Percentiles rank a stretch among this genome's conserved stretches.
Evolutionary conservation across 2,888 invertebrate species (phyloP).

Genomic region (Troides aeacus): DNA sequence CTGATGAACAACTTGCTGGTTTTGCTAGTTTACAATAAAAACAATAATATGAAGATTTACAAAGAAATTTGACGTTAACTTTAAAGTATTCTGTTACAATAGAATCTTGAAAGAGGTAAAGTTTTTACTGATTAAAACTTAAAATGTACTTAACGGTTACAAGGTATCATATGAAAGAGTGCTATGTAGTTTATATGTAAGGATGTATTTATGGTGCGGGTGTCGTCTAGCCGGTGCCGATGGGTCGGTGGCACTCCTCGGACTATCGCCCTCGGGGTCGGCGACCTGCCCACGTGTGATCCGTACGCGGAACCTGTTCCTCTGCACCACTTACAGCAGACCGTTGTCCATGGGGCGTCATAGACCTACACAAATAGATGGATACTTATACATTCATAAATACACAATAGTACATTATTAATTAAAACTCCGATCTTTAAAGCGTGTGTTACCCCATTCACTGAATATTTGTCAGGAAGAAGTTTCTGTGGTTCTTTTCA

Average conservation of each 20-base stretch:
- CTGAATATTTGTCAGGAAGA: no score
- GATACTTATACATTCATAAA: not conserved
- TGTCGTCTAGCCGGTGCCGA: slow-evolving; percentile 36
- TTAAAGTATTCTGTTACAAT: not conserved
- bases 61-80: not conserved
- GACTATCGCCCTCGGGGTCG: slow-evolving; percentile 66
- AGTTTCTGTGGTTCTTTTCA: no score
- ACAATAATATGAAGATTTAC: not conserved
- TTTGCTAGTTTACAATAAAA: not conserved
- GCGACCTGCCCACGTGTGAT: slow-evolving; percentile 70
- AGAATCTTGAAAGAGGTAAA: not conserved
- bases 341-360: slow-evolving; percentile 33
- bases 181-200: slow-evolving; percentile 25
- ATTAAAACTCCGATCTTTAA: no score
- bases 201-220: slow-evolving; percentile 40
- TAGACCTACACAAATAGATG: slow-evolving; percentile 12
- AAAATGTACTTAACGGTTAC: not conserved
- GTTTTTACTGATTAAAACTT: not conserved
- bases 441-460: no score
- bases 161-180: not conserved
- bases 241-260: slow-evolving; percentile 49
- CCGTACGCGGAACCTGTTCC: slow-evolving; percentile 70
- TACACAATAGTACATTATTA: not conserved
- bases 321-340: slow-evolving; percentile 61
- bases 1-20: no score